phyloP scores from a whole-genome alignment of 2,888 invertebrate genomes.

The Notodonta ziczac region DNA sequence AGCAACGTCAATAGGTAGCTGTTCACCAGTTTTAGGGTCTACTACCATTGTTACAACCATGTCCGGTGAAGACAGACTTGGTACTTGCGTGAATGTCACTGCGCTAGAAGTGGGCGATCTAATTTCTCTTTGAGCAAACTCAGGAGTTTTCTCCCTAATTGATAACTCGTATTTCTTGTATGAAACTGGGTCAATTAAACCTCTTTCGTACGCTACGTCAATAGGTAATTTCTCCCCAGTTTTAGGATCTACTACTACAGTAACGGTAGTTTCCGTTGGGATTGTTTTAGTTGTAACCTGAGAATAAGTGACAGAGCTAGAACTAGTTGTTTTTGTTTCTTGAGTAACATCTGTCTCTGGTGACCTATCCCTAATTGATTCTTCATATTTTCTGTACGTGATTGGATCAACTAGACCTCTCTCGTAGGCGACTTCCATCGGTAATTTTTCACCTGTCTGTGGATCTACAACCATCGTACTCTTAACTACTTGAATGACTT shows the following conservation, averaged over 20 bases:
- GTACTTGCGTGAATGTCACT: conserved; percentile 40
- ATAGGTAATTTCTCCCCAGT: conserved; percentile 91
- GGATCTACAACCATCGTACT: conserved; percentile 90
- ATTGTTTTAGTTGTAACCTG: conserved; percentile 46
- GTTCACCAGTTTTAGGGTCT: conserved; percentile 90
- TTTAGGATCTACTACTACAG: conserved; percentile 87
- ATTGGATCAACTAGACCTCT: conserved; percentile 88
- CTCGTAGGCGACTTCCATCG: conserved; percentile 92
- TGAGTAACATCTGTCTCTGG: conserved; percentile 53
- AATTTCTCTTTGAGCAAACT: conserved; percentile 32
- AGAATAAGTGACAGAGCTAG: conserved; percentile 47
- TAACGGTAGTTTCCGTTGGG: conserved; percentile 70
- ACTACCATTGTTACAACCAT: conserved; percentile 54
- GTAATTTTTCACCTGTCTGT: conserved; percentile 90
- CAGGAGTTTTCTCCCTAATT: conserved; percentile 53
- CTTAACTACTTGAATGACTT: conserved; percentile 87
- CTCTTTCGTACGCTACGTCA: conserved; percentile 89
- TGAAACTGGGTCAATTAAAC: conserved; percentile 67
- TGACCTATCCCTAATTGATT: conserved; percentile 68
- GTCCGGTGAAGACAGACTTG: conserved; percentile 43
- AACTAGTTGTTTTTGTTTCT: conserved; percentile 43
- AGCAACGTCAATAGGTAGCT: conserved; percentile 87
- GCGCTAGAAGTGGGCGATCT: conserved; percentile 37
- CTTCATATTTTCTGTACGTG: conserved; percentile 81
- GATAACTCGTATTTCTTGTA: conserved; percentile 78